phyloP scores from a whole-genome alignment of 2,888 invertebrate species.

The Drosophila mimica region DNA sequence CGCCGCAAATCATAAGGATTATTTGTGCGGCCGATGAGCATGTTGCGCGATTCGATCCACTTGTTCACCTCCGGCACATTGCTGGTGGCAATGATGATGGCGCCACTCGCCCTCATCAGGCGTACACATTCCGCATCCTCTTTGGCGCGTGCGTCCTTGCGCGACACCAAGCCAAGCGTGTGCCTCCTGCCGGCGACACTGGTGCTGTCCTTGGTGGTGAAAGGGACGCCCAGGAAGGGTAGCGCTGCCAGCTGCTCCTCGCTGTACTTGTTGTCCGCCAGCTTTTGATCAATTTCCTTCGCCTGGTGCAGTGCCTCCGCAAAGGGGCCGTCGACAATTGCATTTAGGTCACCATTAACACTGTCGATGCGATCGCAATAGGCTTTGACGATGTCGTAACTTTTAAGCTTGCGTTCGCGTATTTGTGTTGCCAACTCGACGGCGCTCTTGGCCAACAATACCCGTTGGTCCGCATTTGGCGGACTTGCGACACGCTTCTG shows the following conservation, averaged over 20 bases:
- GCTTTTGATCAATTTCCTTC: constrained; percentile 88
- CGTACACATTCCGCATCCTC: constrained; percentile 93
- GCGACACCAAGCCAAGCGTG: constrained; percentile 88
- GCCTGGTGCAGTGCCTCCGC: constrained; percentile 92
- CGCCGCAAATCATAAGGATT: constrained; percentile 96
- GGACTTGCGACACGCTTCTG: constrained; percentile 74
- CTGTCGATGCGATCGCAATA: constrained; percentile 92
- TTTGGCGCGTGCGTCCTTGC: constrained; percentile 88
- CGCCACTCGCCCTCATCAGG: constrained; percentile 91
- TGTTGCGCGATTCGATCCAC: constrained; percentile 95
- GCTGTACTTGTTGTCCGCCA: constrained; percentile 87
- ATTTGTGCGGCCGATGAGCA: constrained; percentile 93
- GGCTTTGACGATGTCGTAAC: constrained; percentile 89
- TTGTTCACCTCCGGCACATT: constrained; percentile 97
- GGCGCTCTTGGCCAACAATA: constrained; percentile 88
- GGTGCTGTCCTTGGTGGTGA: constrained; percentile 96
- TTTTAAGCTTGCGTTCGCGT: constrained; percentile 87
- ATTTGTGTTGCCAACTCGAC: constrained; percentile 89
- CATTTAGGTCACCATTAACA: constrained; percentile 90
- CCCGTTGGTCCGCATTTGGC: constrained; percentile 64
- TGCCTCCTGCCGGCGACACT: constrained; percentile 90
- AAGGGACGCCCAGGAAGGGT: constrained; percentile 95
- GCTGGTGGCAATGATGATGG: constrained; percentile 94
- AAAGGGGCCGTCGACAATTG: constrained; percentile 93
- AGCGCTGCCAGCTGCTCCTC: constrained; percentile 88